phyloP scores from a whole-genome alignment of 2,888 invertebrate genomes.

The Aphodius granarius region DNA sequence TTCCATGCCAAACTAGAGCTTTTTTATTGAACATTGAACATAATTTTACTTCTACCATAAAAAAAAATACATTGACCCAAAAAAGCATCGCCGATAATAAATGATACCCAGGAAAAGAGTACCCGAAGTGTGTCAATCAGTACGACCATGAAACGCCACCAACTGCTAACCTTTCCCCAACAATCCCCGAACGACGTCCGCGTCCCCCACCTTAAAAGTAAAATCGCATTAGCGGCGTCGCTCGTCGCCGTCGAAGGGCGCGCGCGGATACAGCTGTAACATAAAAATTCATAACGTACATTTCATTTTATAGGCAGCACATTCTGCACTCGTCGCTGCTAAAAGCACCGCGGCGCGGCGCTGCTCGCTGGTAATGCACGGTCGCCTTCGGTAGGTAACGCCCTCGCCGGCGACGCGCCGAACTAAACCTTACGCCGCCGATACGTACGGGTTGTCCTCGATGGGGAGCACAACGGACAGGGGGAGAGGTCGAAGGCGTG shows the following conservation, averaged over 20 bases:
- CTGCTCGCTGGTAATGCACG: slow-evolving; percentile 43
- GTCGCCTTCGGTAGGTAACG: slow-evolving; percentile 30
- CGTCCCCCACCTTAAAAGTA: slow-evolving; percentile 15
- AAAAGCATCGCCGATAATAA: not conserved
- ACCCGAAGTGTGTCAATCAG: not conserved
- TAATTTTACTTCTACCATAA: not conserved
- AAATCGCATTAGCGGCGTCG: slow-evolving; percentile 23
- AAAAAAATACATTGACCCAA: not conserved
- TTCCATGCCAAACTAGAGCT: too few species aligned
- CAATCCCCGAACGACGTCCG: not conserved
- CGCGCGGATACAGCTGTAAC: slow-evolving; percentile 24
- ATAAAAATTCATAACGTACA: slow-evolving; percentile 41
- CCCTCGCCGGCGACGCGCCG: slow-evolving; percentile 5
- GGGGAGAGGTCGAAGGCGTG: not conserved
- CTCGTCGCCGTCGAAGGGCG: not conserved
- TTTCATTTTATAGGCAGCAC: slow-evolving; percentile 44
- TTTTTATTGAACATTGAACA: too few species aligned
- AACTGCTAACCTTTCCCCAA: not conserved
- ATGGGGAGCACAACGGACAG: not conserved
- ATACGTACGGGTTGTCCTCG: not conserved
- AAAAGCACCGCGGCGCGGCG: slow-evolving; percentile 40
- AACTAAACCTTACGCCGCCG: slow-evolving; percentile 2
- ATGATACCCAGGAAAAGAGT: not conserved
- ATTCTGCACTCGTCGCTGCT: slow-evolving; percentile 43
- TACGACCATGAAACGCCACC: not conserved